Base-by-base conservation (phyloP, 2,113 vertebrate species). In the Percina caprodes region DNA sequence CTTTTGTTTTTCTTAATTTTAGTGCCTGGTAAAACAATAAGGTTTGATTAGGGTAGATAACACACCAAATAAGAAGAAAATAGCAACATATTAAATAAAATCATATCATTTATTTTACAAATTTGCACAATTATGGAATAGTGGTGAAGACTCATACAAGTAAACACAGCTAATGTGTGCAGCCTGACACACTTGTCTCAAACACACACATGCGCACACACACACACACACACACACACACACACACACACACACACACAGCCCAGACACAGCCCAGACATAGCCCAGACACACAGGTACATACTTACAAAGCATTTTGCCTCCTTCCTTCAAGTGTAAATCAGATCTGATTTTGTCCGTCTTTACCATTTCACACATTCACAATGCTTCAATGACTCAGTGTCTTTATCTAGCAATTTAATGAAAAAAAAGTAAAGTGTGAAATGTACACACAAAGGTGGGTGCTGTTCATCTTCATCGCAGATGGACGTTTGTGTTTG, bases 101-200 rank as follows among this genome's bases (percentile, higher is more conserved):
- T 90, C 88, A 92, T 91, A 93, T 87, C 80, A 77, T 94, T 92
- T 94, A 94, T 95, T 95, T 92, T 94, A 95, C 94, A 95, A 94
- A 94, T 95, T 87, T 93, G 76, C 90, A 94, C 93, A 95, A 86
- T 88, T 88, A 89, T 92, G 82, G 86, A 94, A 91, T 80, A 86
- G 83, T 93, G 79, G 84, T 92, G 90, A 94, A 92, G 86, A 91
- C 84, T 91, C 78, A 59, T 68, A 91, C 89, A 92, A 87, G 87
- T 89, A 90, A 92, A 94, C 80, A 88, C 80, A 91, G 35, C 46
- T 83, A 86, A 81, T 87, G 88, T 90, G 89, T 89, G 92, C 89
- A 86, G 82, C 85, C 88, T 85, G 87, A 92, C 89, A 93, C 89
- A 93, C 90, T 73, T 65, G 69, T 61, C 74, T 82, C 74, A 82